These are phyloP conservation scores for Drosophila obscura DNA, from an alignment of 1,140 invertebrate genomes.

Conservation along the genomic window DNA sequence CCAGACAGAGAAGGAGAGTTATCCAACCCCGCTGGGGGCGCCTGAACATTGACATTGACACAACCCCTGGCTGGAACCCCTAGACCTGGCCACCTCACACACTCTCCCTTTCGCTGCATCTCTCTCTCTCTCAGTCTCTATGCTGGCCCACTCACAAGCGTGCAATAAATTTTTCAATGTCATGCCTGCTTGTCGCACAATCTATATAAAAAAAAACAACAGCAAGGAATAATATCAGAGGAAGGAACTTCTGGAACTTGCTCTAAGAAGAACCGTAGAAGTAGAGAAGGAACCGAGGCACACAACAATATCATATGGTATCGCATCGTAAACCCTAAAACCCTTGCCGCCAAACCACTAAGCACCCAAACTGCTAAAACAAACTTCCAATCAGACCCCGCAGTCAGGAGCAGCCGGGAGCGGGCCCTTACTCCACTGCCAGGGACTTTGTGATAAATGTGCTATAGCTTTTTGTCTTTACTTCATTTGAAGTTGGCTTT, in stretches of 20 bases:
- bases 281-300: too few relatives aligned
- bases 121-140: slow-evolving; percentile 28
- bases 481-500: slow-evolving; percentile 72
- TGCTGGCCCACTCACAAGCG: slow-evolving; percentile 72
- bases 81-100: slow-evolving; percentile 17
- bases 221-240: slow-evolving; percentile 36
- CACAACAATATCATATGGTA: not conserved
- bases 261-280: not conserved
- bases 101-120: not conserved
- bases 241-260: too few relatives aligned
- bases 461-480: slow-evolving; percentile 81
- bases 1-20: not conserved
- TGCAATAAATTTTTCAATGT: slow-evolving; percentile 83
- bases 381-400: slow-evolving; percentile 77
- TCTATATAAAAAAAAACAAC: slow-evolving; percentile 65
- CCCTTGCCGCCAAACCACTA: slow-evolving; percentile 61
- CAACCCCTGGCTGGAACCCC: slow-evolving; percentile 65
- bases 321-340: slow-evolving; percentile 22
- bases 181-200: slow-evolving; percentile 73
- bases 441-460: slow-evolving; percentile 81
- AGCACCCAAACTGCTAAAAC: slow-evolving; percentile 75
- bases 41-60: slow-evolving; percentile 66
- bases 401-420: slow-evolving; percentile 29
- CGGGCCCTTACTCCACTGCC: slow-evolving; percentile 18
- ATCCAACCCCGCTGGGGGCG: slow-evolving; percentile 23